phyloP scores from a whole-genome alignment of 2,113 vertebrate genomes.

The Notothenia rossii region DNA sequence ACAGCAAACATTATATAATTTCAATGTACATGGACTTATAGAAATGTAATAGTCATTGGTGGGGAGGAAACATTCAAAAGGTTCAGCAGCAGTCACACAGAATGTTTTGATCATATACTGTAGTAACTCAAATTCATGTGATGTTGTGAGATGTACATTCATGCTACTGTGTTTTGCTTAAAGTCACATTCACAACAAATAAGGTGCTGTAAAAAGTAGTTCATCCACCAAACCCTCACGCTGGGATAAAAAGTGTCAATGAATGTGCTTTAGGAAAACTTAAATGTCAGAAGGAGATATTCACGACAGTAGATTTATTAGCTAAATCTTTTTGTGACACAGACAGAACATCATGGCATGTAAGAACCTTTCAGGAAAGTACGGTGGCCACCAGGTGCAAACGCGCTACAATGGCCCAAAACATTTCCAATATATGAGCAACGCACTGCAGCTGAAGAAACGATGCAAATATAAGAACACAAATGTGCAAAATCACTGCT shows the following conservation, averaged over 20 bases:
- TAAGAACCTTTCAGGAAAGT: neutral
- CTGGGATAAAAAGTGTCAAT: conserved; percentile 29
- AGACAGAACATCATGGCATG: neutral
- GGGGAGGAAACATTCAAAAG: conserved; percentile 41
- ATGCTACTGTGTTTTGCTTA: conserved; percentile 29
- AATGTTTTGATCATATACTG: conserved; percentile 18
- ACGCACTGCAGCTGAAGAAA: too few species aligned
- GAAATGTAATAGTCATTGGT: conserved; percentile 47
- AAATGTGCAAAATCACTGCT: too few species aligned
- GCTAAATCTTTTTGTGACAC: conserved; percentile 22
- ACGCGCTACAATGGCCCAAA: too few species aligned
- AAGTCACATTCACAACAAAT: conserved; percentile 53
- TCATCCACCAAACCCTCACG: conserved; percentile 53
- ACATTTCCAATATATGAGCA: too few species aligned
- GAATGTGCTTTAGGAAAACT: conserved; percentile 3
- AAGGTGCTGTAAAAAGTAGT: conserved; percentile 29
- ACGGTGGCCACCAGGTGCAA: too few species aligned
- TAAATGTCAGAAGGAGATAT: conserved; percentile 2
- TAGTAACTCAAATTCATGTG: conserved; percentile 44
- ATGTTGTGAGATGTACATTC: conserved; percentile 30
- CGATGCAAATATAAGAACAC: too few species aligned
- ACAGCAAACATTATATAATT: neutral
- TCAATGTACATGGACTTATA: conserved; percentile 7
- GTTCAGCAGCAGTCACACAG: conserved; percentile 40
- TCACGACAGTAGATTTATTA: conserved; percentile 6